Base-by-base conservation (phyloP, 2,797 vertebrate genomes). In the Falco naumanni region DNA sequence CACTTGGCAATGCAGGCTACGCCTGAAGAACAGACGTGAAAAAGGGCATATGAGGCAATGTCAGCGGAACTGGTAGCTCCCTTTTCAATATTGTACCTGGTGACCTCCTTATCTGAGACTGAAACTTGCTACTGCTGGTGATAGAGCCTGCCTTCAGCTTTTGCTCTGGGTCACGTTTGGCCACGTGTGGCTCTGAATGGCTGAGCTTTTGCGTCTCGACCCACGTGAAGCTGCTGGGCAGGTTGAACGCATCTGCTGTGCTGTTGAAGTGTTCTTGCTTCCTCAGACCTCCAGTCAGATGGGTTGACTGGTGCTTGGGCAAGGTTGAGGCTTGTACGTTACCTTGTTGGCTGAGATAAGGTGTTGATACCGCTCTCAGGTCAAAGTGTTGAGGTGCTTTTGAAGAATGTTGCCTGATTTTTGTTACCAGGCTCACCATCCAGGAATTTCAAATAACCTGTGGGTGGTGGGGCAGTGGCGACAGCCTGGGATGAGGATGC, bases 251-350 rank as follows among this genome's bases (percentile, higher is more conserved):
- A 26, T 21, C 24, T 7, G 43, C 26, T 14, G 60, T 13, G 77
- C 61, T 7, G 6, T 13, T 9, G 6, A 8, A 1, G 17, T 31
- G 29, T 22, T 22, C 21, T 28, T 1, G 3, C 16, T 41, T 31
- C 20, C 41, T 26, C 16, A 3, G 29, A 20, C 34, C n/a, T 4
- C 31, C 64, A 2, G 20, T 14, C 41, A 9, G 43, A 5, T 0
- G 5, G 31, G 16, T 20, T 20, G 16, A 28, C 26, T 0, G 5
- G 33, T n/a, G 59, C 51, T 45, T 0, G 4, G 33, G 43, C 20
- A 16, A 41, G 43, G 51, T 1, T 20, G 26, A 37, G 18, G 37
- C 37, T 64, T 25, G 59, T 33, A 6, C 3, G 4, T 61, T 25
- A 4, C 24, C 37, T 18, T 6, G 13, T 11, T 15, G 76, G 31